Evolutionary conservation across 2,888 invertebrate genomes (phyloP), one percentile per base, ranked within the genome.

Genomic region (Heliconius hortense): DNA sequence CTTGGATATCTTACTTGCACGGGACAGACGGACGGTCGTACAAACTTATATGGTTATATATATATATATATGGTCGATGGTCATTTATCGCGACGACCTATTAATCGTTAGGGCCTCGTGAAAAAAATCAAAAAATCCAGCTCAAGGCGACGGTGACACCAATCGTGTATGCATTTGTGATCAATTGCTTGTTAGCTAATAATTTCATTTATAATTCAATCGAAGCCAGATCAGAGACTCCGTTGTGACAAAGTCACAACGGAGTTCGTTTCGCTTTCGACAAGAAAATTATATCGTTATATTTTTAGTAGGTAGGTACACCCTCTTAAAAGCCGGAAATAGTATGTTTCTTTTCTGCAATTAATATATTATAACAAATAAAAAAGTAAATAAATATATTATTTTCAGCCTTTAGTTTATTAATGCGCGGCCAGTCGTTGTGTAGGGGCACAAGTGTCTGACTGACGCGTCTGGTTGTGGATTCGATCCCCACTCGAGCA

Each of bases 71-170:
- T 82, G 81, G 83, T 80, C 82, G 80, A 76, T 82, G 83, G 78
- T 80, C 86, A 88, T 88, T 81, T 81, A 79, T 82, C 84, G 56
- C 24, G 84, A 85, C 87, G 88, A 87, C 88, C 87, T 82, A 88
- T 87, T 87, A 85, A 75, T 80, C 85, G 84, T 84, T 84, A 85
- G 87, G 87, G 85, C 84, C 74, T 84, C 84, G 82, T 84, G 82
- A 84, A 85, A 87, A 85, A 84, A 83, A 86, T 84, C 76, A 80
- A 80, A 74, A 48, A 78, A 84, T 82, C 81, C 87, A 84, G 87
- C 83, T 86, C 88, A 89, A 89, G 89, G 87, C 82, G 75, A 60
- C 70, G 70, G n/a, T 39, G 73, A 60, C 68, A 72, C 56, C 72
- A 68, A 48, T 70, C 72, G 26, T 71, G 24, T 66, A 67, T 74